A percentile compares a stretch with the other conserved stretches of the same genome.
Conservation (phyloP, 2,113 vertebrate species). For the Ammodytes marinus region DNA sequence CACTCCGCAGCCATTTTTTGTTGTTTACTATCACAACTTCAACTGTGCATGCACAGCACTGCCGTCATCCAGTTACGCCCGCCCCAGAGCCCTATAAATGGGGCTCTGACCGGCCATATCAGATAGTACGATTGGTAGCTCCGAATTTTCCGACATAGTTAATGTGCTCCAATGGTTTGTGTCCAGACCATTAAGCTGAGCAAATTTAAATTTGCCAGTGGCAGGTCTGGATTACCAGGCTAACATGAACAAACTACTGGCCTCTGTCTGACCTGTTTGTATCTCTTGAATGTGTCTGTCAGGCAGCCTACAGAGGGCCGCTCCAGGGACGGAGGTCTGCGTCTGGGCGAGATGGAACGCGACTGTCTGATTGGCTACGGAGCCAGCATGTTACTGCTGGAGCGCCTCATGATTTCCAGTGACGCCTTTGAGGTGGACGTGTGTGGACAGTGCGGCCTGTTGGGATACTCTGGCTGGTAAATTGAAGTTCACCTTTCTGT, state of each 20-base stretch:
- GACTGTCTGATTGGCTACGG: slow-evolving; percentile 99
- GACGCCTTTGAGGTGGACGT: slow-evolving; percentile 99
- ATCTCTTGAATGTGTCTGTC: slow-evolving; percentile 26
- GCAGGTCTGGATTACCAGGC: too few relatives aligned
- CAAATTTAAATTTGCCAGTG: too few relatives aligned
- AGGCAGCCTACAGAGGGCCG: slow-evolving; percentile 98
- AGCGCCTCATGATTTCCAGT: slow-evolving; percentile 99
- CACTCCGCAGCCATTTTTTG: too few relatives aligned
- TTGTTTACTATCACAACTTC: too few relatives aligned
- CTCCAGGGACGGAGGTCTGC: slow-evolving; percentile 95
- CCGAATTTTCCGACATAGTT: too few relatives aligned
- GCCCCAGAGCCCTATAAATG: too few relatives aligned
- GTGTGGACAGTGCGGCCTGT: slow-evolving; percentile 95
- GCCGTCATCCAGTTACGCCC: too few relatives aligned
- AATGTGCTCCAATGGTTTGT: too few relatives aligned
- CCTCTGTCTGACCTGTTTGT: neutral
- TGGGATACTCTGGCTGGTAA: slow-evolving; percentile 98
- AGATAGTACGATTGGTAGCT: too few relatives aligned
- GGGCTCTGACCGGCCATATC: too few relatives aligned
- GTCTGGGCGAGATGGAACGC: slow-evolving; percentile 98
- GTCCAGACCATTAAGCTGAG: too few relatives aligned
- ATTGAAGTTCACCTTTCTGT: slow-evolving; percentile 33
- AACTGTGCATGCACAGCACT: too few relatives aligned
- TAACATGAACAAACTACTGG: neutral
- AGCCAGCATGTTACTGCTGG: slow-evolving; percentile 96